Conservation (phyloP, 2,888 invertebrate genomes). For the Nephrotoma guestfalica region DNA sequence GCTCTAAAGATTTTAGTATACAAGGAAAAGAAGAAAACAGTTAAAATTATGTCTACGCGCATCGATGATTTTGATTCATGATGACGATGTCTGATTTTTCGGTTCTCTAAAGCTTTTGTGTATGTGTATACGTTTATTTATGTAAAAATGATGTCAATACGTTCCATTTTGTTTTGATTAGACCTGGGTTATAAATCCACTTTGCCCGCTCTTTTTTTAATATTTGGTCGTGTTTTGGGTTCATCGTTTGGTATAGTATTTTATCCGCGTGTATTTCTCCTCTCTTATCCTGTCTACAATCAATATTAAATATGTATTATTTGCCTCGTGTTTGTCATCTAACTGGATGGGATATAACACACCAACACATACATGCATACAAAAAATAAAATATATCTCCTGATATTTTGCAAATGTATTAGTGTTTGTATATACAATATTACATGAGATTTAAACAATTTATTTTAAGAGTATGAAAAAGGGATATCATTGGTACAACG, state of each 20-base stretch:
- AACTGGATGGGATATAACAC: not conserved
- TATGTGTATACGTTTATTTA: not conserved
- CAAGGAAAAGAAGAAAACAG: not conserved
- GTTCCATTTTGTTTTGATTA: not conserved
- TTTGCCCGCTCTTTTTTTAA: not conserved
- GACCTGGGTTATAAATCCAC: not conserved
- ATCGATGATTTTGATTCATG: not conserved
- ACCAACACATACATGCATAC: not conserved
- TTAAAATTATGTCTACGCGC: not conserved
- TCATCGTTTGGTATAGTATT: not conserved
- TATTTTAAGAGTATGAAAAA: too few relatives aligned
- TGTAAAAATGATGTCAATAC: not conserved
- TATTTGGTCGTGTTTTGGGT: not conserved
- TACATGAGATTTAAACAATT: too few relatives aligned
- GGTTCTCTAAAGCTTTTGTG: not conserved
- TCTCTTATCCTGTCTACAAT: not conserved
- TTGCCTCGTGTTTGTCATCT: not conserved
- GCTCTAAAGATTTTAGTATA: not conserved
- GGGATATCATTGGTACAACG: not conserved
- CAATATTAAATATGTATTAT: not conserved
- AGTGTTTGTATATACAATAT: not conserved
- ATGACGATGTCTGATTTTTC: not conserved
- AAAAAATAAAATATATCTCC: not conserved
- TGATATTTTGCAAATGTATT: not conserved
- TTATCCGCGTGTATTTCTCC: not conserved